Evolutionary conservation across 2,113 vertebrate species (phyloP), one percentile per base, ranked within the genome.

Genomic region (Microcebus lehilahytsara): DNA sequence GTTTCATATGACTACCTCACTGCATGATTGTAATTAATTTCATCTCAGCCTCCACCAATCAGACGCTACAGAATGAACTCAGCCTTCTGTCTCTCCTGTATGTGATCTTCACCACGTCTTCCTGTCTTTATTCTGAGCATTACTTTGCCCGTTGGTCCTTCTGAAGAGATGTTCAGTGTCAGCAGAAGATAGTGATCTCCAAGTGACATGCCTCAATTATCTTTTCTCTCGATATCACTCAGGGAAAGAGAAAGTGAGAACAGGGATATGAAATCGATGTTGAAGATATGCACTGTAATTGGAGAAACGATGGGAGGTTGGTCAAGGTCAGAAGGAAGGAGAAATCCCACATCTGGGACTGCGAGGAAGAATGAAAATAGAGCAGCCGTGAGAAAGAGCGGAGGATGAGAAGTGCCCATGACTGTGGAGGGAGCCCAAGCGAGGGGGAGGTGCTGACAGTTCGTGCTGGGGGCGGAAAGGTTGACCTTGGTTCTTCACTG

Each of bases 221-320:
- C 92, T 93, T 78, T 62, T 86, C 56, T 60, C 49, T 95, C 40
- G 46, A 89, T 74, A 75, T 95, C 96, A 91, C 97, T 97, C 78
- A 89, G 96, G 60, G 71, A 83, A 93, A 93, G 51, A 92, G 91
- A 90, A 96, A 80, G 51, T 49, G 93, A 96, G 95, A 95, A 37
- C 20, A 19, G 66, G 49, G 62, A 37, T 83, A 10, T 20, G 42
- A 66, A 94, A 91, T 96, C 91, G 69, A 42, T 75, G 69, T 88
- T 58, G 91, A 85, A 90, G 95, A 94, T 27, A 75, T 0, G 16
- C 74, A 67, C 25, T 79, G 97, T 95, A 95, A 97, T 3, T 89
- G 17, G 96, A 97, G 96, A 97, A 91, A 84, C 9, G 62, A 78
- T 5, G 9, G 40, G 66, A 40, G n/a, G 34, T 16, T 69, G 11